Evolutionary conservation across 2,888 invertebrate genomes (phyloP).

Genomic region (Andrena flavipes): DNA sequence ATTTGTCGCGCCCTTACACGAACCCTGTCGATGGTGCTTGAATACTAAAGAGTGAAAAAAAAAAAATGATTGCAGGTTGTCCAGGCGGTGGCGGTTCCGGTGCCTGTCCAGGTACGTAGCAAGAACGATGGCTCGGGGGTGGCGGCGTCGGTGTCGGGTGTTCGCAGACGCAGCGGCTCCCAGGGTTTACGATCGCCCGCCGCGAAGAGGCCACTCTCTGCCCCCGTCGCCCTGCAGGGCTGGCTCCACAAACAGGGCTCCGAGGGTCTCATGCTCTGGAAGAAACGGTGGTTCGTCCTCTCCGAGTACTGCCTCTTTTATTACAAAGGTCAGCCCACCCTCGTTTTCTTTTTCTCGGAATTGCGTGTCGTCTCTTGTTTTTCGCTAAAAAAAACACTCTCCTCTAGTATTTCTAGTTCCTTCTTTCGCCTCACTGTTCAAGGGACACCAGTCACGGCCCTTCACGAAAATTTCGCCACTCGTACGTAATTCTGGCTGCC

Average conservation of each 20-base stretch:
- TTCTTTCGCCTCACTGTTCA: neutral
- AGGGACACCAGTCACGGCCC: constrained; percentile 9
- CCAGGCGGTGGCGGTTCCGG: constrained; percentile 73
- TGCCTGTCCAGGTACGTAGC: constrained; percentile 81
- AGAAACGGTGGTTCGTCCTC: constrained; percentile 97
- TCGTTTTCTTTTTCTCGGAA: constrained; percentile 7
- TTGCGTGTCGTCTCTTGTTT: constrained; percentile 15
- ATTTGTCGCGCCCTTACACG: too few relatives aligned
- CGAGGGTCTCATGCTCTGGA: constrained; percentile 96
- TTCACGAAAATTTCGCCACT: neutral
- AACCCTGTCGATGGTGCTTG: neutral
- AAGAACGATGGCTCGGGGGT: constrained; percentile 80
- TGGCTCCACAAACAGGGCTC: constrained; percentile 97
- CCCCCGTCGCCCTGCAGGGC: constrained; percentile 94
- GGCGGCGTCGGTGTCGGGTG: constrained; percentile 78
- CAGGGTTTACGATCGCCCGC: constrained; percentile 92
- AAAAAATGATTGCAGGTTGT: constrained; percentile 69
- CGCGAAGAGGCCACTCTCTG: constrained; percentile 93
- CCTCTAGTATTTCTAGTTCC: neutral
- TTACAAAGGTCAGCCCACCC: constrained; percentile 90
- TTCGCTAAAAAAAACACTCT: neutral
- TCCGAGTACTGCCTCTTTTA: constrained; percentile 97
- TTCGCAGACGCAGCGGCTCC: constrained; percentile 83
- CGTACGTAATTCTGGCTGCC: too few relatives aligned
- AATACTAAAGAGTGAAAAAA: neutral